Conservation (phyloP, 2,888 invertebrate species). For the Nomada fucata region DNA sequence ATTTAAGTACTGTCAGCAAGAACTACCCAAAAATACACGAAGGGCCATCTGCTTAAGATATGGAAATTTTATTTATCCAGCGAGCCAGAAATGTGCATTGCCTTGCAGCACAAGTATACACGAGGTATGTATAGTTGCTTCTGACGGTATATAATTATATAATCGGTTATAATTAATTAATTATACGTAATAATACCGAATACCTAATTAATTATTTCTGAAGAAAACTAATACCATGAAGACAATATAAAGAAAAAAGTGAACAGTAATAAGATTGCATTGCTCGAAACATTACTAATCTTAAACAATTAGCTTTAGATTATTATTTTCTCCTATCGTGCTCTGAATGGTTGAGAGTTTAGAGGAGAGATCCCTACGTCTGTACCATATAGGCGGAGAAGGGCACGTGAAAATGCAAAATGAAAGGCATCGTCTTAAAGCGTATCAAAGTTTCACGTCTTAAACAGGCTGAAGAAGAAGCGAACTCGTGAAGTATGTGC, state of each 20-base stretch:
- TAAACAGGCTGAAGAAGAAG: constrained; percentile 35
- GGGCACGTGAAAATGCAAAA: constrained; percentile 15
- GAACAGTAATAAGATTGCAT: too few species aligned
- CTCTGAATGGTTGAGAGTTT: not conserved
- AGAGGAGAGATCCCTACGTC: not conserved
- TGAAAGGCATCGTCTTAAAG: constrained; percentile 1
- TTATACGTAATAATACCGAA: too few species aligned
- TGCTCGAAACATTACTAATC: too few species aligned
- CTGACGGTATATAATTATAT: constrained; percentile 20
- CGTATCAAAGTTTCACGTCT: constrained; percentile 53
- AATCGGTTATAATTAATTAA: too few species aligned
- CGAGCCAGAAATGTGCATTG: constrained; percentile 39
- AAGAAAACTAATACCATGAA: too few species aligned
- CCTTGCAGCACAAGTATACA: constrained; percentile 25
- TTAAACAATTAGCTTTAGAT: too few species aligned
- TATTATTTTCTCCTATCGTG: not conserved
- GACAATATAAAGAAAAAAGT: too few species aligned
- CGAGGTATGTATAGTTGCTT: constrained; percentile 29
- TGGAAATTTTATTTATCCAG: constrained; percentile 72
- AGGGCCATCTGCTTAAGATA: constrained; percentile 66
- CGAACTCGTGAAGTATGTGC: constrained; percentile 57
- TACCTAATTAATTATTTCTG: not conserved
- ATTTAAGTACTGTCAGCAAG: constrained; percentile 64
- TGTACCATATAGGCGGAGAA: not conserved
- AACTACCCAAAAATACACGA: constrained; percentile 68